Evolutionary conservation across 1,140 invertebrate species (phyloP).

Genomic region (Nebria ingens): DNA sequence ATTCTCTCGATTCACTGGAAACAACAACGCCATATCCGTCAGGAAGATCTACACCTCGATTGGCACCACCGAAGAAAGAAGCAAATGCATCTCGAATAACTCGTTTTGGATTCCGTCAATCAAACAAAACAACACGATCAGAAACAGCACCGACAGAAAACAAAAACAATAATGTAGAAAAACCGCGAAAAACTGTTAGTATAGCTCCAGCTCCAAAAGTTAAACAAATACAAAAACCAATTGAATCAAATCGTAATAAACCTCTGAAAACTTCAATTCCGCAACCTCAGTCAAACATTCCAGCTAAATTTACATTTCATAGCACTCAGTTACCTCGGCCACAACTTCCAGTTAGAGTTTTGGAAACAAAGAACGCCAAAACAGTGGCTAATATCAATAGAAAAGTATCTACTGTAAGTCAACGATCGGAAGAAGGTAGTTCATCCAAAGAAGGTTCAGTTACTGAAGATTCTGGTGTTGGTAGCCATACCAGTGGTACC

Average conservation of each 20-base stretch:
- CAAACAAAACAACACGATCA: conserved; percentile 21
- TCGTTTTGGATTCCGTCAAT: conserved; percentile 41
- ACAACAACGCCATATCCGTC: conserved; percentile 27
- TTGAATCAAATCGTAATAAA: neutral
- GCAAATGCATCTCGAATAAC: conserved; percentile 36
- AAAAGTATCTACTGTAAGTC: conserved; percentile 33
- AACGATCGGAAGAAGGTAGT: conserved; percentile 27
- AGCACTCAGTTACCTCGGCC: conserved; percentile 59
- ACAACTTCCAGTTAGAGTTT: conserved; percentile 53
- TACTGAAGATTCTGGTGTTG: conserved; percentile 50
- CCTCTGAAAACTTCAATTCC: conserved; percentile 20
- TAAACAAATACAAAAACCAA: neutral
- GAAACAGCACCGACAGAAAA: conserved; percentile 15
- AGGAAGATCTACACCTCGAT: conserved; percentile 38
- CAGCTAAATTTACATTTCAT: conserved; percentile 58
- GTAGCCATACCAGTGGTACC: conserved; percentile 42
- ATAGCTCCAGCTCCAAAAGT: neutral
- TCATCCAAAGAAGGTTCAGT: conserved; percentile 40
- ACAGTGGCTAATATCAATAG: conserved; percentile 52
- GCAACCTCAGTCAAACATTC: conserved; percentile 23
- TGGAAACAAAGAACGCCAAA: conserved; percentile 60
- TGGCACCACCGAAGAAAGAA: conserved; percentile 43
- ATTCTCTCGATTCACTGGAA: conserved; percentile 20
- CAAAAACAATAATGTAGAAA: conserved; percentile 18
- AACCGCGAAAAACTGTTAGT: neutral